Evolutionary conservation across 2,888 invertebrate species (phyloP).

Genomic region (Microctonus aethiopoides): DNA sequence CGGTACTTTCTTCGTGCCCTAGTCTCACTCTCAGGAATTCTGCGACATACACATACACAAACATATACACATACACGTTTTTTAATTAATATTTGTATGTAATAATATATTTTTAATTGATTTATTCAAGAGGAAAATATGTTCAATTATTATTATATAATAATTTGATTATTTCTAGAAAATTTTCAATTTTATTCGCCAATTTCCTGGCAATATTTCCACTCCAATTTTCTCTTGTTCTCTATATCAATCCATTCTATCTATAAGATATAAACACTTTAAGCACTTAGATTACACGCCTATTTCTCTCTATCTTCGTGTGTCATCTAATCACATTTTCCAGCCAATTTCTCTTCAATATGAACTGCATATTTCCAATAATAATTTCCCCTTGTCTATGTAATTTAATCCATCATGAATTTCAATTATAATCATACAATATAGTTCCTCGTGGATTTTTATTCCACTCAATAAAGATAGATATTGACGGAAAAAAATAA

Average conservation of each 20-base stretch:
- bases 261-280: neutral
- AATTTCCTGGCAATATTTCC: conserved; percentile 25
- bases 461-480: conserved; percentile 7
- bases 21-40: conserved; percentile 36
- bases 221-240: neutral
- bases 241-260: conserved; percentile 3
- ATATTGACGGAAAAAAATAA: neutral
- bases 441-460: too few relatives aligned
- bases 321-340: conserved; percentile 11
- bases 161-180: too few relatives aligned
- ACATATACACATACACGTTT: neutral
- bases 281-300: neutral
- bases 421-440: too few relatives aligned
- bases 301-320: neutral
- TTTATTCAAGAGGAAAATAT: too few relatives aligned
- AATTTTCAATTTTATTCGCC: conserved; percentile 5
- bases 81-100: conserved; percentile 6
- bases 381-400: neutral
- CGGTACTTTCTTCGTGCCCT: conserved; percentile 52
- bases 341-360: conserved; percentile 19
- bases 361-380: neutral
- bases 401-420: conserved; percentile 16
- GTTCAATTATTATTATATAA: too few relatives aligned
- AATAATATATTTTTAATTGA: too few relatives aligned
- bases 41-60: neutral